Percentiles rank a stretch among this genome's conserved stretches.
Conservation (phyloP, 2,888 invertebrate genomes). For the Xanthia icteritia region DNA sequence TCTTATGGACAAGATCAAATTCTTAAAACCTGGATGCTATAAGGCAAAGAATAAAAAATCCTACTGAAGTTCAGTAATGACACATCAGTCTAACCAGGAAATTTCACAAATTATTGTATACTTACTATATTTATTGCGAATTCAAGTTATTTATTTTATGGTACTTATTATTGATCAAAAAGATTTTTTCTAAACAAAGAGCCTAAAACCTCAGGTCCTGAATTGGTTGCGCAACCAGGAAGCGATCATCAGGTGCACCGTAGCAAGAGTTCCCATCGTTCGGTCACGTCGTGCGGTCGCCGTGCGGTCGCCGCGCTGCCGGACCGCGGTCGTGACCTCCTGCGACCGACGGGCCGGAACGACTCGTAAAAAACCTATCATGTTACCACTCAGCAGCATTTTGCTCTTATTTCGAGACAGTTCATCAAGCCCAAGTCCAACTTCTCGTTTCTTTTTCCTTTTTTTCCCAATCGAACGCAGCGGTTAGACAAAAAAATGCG, state of each 20-base stretch:
- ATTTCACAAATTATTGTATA: neutral
- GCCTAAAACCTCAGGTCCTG: constrained; percentile 48
- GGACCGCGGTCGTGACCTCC: constrained; percentile 80
- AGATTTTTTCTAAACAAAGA: constrained; percentile 16
- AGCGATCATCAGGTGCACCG: constrained; percentile 74
- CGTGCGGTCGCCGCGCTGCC: constrained; percentile 59
- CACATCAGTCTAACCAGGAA: neutral
- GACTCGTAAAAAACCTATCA: constrained; percentile 79
- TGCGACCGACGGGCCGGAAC: constrained; percentile 78
- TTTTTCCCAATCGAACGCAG: constrained; percentile 59
- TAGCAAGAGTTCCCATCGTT: constrained; percentile 77
- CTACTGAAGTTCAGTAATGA: neutral
- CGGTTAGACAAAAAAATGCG: constrained; percentile 59
- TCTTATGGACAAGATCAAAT: neutral
- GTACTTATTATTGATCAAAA: neutral
- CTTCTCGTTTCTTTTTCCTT: constrained; percentile 35
- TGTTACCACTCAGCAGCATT: constrained; percentile 79
- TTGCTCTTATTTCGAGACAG: constrained; percentile 81
- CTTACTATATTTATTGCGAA: neutral
- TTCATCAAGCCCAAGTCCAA: constrained; percentile 74
- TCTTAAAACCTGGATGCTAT: neutral
- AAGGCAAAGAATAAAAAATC: neutral
- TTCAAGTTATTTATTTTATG: neutral
- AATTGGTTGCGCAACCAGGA: constrained; percentile 72
- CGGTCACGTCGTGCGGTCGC: constrained; percentile 81